These are phyloP conservation scores for Drosophila nebulosa DNA, from an alignment of 1,140 invertebrate species.

Conservation along the genomic window DNA sequence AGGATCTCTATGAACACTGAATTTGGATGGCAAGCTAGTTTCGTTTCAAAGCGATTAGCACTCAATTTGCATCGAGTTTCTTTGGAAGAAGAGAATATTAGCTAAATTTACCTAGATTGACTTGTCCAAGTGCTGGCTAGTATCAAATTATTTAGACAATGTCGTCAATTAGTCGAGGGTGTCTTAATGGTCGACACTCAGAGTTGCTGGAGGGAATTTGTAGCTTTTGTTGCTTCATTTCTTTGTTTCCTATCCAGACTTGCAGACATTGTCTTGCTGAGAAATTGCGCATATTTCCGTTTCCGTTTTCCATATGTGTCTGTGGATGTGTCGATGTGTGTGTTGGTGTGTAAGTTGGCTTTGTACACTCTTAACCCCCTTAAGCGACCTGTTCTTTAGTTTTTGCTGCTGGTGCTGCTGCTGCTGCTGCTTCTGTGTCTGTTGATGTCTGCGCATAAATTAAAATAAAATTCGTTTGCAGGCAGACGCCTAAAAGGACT, in stretches of 20 bases:
- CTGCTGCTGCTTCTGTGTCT: slow-evolving; percentile 2
- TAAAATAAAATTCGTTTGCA: slow-evolving; percentile 57
- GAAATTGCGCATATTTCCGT: slow-evolving; percentile 57
- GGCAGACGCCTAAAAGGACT: slow-evolving; percentile 19
- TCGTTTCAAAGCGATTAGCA: no score
- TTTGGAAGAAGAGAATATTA: no score
- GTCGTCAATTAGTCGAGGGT: no score
- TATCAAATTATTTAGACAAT: no score
- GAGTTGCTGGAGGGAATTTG: no score
- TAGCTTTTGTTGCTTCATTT: neutral
- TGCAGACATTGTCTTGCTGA: slow-evolving; percentile 52
- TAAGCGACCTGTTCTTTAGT: slow-evolving; percentile 54
- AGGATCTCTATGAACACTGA: no score
- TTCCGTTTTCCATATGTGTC: slow-evolving; percentile 31
- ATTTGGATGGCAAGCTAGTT: no score
- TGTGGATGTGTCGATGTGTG: neutral
- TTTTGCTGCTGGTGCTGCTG: slow-evolving; percentile 31
- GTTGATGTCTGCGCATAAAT: slow-evolving; percentile 61
- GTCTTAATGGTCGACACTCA: neutral
- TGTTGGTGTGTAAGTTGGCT: slow-evolving; percentile 22
- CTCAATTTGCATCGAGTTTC: no score
- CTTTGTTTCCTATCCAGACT: slow-evolving; percentile 24
- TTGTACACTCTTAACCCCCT: slow-evolving; percentile 26
- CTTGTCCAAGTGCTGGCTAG: no score
- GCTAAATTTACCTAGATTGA: no score